Evolutionary conservation across 2,113 vertebrate genomes (phyloP), one percentile per base, ranked within the genome.

Genomic region (Lanius ludovicianus): DNA sequence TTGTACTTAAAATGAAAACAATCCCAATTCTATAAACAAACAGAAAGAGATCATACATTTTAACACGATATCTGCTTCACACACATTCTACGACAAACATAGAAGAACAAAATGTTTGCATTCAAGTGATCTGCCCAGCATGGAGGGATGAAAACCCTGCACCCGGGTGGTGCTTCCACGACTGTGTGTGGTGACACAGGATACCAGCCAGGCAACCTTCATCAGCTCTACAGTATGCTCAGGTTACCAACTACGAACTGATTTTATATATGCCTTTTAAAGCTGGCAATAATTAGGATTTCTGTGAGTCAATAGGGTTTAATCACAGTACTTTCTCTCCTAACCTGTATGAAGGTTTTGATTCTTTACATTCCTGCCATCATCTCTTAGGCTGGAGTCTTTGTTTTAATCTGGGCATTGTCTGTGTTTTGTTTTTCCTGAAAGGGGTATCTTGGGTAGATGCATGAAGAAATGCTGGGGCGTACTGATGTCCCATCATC

Each of bases 1-100:
- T 96, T 37, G 98, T 96, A 98, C 96, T 99, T 97, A 99, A 97
- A 97, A 99, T 92, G 96, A 99, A 99, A 96, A 99, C 99, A 97
- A 99, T 99, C 94, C 99, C 99, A 98, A 99, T 99, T 98, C 99
- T 99, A 90, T 12, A 57, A 94, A 95, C 41, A 87, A 95, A 91
- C 56, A 96, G 49, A 83, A 76, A 69, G 16, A 92, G 41, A 59
- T 59, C 13, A 74, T 3, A 35, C 3, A 55, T 86, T 84, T 90
- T 31, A 67, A 70, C 47, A 12, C 12, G 35, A 0, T 49, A 67
- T 22, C 42, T 53, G 15, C 46, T 84, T 89, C 46, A 67, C 15
- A 42, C 9, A 28, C 11, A 55, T n/a, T 83, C 25, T 31, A 62
- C n/a, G 6, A 81, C 4, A 9, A 5, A 53, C 31, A 59, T 0